Evolutionary conservation across 2,113 vertebrate species (phyloP).

Genomic region (Tragelaphus strepsiceros): DNA sequence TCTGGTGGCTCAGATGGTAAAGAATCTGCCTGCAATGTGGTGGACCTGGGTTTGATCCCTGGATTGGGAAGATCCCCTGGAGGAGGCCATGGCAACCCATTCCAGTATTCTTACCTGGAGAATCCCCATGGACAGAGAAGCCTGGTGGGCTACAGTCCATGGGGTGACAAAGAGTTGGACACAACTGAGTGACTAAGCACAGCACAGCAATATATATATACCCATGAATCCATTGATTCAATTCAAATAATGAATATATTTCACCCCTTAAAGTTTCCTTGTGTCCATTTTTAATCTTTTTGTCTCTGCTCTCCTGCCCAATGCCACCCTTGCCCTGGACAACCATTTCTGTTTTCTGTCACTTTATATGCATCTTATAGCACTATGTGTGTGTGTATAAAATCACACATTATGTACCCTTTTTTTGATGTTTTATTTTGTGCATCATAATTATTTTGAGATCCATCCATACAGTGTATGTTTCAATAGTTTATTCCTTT

Average conservation of each 20-base stretch:
- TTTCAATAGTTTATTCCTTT: background rate
- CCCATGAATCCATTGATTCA: background rate
- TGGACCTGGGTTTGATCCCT: background rate
- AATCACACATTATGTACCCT: background rate
- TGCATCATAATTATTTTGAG: background rate
- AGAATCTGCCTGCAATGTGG: background rate
- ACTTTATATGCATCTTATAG: background rate
- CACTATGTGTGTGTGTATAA: background rate
- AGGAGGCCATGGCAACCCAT: background rate
- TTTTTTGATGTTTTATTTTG: background rate
- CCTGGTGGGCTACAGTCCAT: accelerated
- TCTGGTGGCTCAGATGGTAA: background rate
- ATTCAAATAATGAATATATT: background rate
- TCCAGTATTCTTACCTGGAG: background rate
- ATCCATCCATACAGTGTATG: background rate
- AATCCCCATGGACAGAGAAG: background rate
- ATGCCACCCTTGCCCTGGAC: background rate
- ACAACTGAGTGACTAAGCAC: background rate
- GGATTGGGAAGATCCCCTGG: background rate
- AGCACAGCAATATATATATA: background rate
- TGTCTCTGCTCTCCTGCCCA: background rate
- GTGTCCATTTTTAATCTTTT: background rate
- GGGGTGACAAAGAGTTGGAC: background rate
- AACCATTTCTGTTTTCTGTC: background rate
- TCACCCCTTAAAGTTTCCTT: background rate